Conservation (phyloP, 2,888 invertebrate species). For the Merodon equestris region DNA sequence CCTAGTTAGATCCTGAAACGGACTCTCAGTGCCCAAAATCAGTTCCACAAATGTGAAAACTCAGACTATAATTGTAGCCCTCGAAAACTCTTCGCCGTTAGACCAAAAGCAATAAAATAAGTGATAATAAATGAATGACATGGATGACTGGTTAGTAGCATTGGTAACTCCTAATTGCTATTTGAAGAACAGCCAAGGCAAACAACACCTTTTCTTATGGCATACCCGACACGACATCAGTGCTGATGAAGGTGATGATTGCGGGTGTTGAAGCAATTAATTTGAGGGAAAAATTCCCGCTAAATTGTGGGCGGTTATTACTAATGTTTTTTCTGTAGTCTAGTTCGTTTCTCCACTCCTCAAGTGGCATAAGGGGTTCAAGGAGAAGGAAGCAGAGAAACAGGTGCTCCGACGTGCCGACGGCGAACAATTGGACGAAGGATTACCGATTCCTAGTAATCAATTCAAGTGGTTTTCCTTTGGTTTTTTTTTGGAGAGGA, state of each 20-base stretch:
- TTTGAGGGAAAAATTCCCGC: conserved; percentile 52
- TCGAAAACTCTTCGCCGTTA: no score
- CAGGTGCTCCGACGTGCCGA: conserved; percentile 48
- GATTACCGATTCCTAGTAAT: conserved; percentile 66
- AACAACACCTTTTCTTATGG: conserved; percentile 34
- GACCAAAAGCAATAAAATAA: conserved; percentile 35
- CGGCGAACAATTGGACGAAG: conserved; percentile 41
- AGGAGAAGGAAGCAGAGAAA: conserved; percentile 9
- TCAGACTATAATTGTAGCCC: no score
- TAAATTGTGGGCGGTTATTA: conserved; percentile 65
- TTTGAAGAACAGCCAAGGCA: conserved; percentile 51
- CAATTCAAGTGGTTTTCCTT: conserved; percentile 59
- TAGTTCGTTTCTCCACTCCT: conserved; percentile 12
- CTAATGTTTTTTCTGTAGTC: conserved; percentile 29
- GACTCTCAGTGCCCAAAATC: background rate
- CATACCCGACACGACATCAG: conserved; percentile 22
- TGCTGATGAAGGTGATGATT: conserved; percentile 41
- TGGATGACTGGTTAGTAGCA: conserved; percentile 56
- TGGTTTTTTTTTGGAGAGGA: conserved; percentile 11
- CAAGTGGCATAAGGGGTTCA: conserved; percentile 32
- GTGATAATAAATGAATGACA: conserved; percentile 58
- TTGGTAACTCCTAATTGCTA: conserved; percentile 55
- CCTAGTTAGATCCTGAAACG: background rate
- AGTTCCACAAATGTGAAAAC: no score
- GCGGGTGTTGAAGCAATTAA: conserved; percentile 63